Evolutionary conservation across 2,888 invertebrate species (phyloP), one percentile per base, ranked within the genome.

Genomic region (Dioctria linearis): DNA sequence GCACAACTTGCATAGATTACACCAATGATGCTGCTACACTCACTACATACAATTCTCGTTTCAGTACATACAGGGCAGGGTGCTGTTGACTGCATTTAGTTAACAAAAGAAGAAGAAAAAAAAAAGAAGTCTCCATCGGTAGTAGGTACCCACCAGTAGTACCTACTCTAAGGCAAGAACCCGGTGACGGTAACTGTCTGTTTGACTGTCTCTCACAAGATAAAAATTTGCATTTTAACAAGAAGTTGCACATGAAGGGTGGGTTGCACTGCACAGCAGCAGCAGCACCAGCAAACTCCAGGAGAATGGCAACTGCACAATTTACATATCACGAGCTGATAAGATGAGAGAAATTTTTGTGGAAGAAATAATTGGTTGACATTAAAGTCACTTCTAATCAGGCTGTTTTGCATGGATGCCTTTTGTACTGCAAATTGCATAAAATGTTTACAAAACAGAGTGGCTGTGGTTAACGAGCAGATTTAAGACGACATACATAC

Each of bases 291-390:
- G 25, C 25, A 25, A 25, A 25, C 25, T 25, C 25, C 75, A 43
- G 65, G 4, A 61, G 40, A 76, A n/a, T 78, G 76, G 76, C 78
- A 65, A 25, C 65, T 13, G 78, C 25, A 25, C 65, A 78, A 78
- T 78, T 78, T 78, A 66, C 78, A 78, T 78, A 78, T 78, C 78
- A 78, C 13, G 51, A 51, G 37, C 39, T 78, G 65, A 78, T 65
- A 78, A 78, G 78, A 78, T 40, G 78, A 54, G 63, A 51, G 63
- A 78, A 65, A 65, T 65, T 78, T 63, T 65, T 63, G 76, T 39
- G 8, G 61, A 54, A 25, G 65, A 78, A 78, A 78, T 78, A 78
- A 78, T 78, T 78, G 78, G 78, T 59, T 66, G 78, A 65, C 78
- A 78, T 78, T 78, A 78, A 76, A 65, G 65, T 61, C 75, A 75